Base-by-base conservation (phyloP, 2,113 vertebrate species). In the Antigone vipio region DNA sequence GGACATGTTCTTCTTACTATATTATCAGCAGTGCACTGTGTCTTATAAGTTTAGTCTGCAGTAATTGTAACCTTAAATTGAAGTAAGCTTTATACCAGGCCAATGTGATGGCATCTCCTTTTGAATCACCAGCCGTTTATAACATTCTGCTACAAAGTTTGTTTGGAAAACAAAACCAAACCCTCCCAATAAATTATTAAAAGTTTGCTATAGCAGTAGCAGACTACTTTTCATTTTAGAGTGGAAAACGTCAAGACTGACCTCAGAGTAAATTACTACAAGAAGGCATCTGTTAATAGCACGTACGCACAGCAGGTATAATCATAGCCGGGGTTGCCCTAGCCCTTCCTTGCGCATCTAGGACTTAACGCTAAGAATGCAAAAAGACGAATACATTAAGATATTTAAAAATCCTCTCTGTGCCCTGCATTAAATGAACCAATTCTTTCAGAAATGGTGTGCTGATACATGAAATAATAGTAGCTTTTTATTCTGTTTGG, bases 261-360 rank as follows among this genome's bases (percentile, higher is more conserved):
- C 79, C 93, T 93, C 88, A 82, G 91, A 96, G 76, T 84, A 94
- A 92, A 91, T 92, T 90, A 77, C 72, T 93, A 94, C 88, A 96
- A 85, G 67, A 72, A 77, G 32, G 59, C 64, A 68, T 90, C 81
- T 96, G 55, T 90, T 95, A 93, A 92, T 78, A 89, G 68, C 77
- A 85, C 44, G 23, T 58, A 93, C 29, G 77, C 91, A 95, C 80
- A 88, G 94, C 90, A 93, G 80, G 69, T 93, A 72, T 72, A 92
- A 78, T 96, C 90, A 71, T 81, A 93, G 64, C 72, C 62, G 32
- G 38, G 60, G 60, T 66, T 95, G 68, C 83, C 92, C 86, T 63
- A 93, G 60, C 13, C 14, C 80, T 69, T 69, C 58, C n/a, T 85
- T 86, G 38, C 60, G 22, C 38, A 64, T 63, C 93, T 26, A 84